Evolutionary conservation across 2,888 invertebrate genomes (phyloP), one percentile per base, ranked within the genome.

Genomic region (Apotomis turbidana): DNA sequence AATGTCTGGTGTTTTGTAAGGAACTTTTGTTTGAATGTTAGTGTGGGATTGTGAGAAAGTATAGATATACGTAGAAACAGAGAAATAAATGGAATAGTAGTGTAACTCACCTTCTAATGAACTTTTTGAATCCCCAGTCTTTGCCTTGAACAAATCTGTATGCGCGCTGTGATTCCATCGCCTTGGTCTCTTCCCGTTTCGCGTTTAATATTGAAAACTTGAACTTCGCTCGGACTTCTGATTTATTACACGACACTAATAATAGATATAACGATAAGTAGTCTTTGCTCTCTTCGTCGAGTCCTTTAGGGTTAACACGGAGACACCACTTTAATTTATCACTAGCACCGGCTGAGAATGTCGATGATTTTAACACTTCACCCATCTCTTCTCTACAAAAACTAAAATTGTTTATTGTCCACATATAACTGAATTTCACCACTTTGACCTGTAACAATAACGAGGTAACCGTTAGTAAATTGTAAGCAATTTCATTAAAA

Each of bases 371-470:
- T 89, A 99, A 95, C 82, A 99, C 99, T 95, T 99, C 99, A 83
- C 99, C 99, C 99, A 99, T 99, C 94, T 99, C 99, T 94, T 99
- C 99, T 83, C 99, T 97, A 95, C 99, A 99, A 95, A 99, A 99
- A 95, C 99, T 99, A 95, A 99, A 99, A 96, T 99, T 99, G 95
- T 99, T 99, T 95, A 99, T 99, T 90, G 99, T 99, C 99, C 99
- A 99, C 98, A 99, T 99, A 94, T 99, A 99, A 94, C 99, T 99
- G 96, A 99, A 99, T 95, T 99, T 99, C 83, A 99, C 98, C 94
- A 99, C 99, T 96, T 99, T 99, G 91, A 99, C 99, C 98, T 99
- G 96, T 38, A 95, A 95, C 85, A 88, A 89, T 77, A 80, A 78
- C 75, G 85, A 85, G 81, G 70, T 68, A 74, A 76, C 75, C 4